phyloP scores from a whole-genome alignment of 2,888 invertebrate genomes.

The Drosophila acutilabella region DNA sequence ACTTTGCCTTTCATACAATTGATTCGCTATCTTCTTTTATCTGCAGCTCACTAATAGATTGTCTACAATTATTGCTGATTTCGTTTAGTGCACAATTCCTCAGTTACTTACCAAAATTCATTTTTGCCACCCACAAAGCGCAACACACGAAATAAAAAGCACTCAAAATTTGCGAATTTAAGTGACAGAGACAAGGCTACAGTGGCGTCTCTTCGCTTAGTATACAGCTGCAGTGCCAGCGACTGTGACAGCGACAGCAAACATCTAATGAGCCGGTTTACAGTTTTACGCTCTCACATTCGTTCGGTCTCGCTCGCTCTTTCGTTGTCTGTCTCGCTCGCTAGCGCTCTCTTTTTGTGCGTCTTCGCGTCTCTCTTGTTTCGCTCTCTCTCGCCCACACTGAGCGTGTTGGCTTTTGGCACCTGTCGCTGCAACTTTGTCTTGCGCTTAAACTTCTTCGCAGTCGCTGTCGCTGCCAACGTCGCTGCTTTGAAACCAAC shows the following conservation, averaged over 20 bases:
- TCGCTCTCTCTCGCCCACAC: conserved; percentile 39
- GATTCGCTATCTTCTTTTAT: neutral
- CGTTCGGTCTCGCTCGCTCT: neutral
- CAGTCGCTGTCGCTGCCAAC: conserved; percentile 12
- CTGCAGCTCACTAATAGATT: conserved; percentile 1
- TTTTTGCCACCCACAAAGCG: conserved; percentile 23
- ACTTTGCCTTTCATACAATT: neutral
- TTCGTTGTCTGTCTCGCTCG: neutral
- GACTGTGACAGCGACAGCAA: neutral
- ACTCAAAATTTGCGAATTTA: too few species aligned
- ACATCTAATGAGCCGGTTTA: conserved; percentile 43
- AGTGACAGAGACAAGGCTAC: conserved; percentile 31
- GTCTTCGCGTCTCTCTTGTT: conserved; percentile 10
- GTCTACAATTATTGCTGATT: conserved; percentile 1
- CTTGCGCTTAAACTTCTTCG: conserved; percentile 64
- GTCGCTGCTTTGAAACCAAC: conserved; percentile 31
- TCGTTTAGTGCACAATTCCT: conserved; percentile 3
- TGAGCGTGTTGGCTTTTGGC: conserved; percentile 39
- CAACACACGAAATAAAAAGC: neutral
- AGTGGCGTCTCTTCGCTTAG: conserved; percentile 56
- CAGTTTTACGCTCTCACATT: conserved; percentile 17
- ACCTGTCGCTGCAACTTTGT: conserved; percentile 70
- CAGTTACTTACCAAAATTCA: neutral
- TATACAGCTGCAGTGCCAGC: conserved; percentile 29
- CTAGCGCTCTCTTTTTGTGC: neutral